Base-by-base conservation (phyloP, 1,140 invertebrate species). In the Nebria ingens region DNA sequence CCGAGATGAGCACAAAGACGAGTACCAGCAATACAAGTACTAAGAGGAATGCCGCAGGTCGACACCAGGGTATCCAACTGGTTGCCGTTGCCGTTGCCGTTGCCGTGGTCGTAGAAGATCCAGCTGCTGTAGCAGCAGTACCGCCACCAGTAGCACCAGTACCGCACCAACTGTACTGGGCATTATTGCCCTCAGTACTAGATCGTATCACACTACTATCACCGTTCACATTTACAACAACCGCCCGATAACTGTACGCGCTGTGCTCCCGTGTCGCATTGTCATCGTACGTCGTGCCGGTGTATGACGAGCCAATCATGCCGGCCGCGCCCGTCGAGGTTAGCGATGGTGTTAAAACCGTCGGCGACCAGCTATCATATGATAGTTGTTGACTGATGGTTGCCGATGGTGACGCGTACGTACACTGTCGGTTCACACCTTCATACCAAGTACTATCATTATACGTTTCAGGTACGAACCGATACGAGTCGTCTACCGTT, bases 1-100 rank as follows among this genome's bases (percentile, higher is more conserved):
- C 72, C 4, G 73, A 73, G 23, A 76, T 71, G 59, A 75, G 59
- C 12, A 75, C 65, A 59, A 75, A 75, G 4, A 76, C 65, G 17
- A 74, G 66, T 17, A 75, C 65, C 29, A 76, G 67, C 53, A 75
- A 59, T 4, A 73, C 67, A 29, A 76, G 60, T 34, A 75, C 61
- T 6, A 74, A 64, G 13, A 75, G 60, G 12, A 75, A 65, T 17
- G 74, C 67, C 1, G 71, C 68, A 2, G 72, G 73, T 50, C 66
- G 65, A 60, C 72, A 74, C 65, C 72, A 73, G 4, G 65, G 55
- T 6, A 64, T 51, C 64, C 64, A 69, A 54, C 64, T 64, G 23
- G 60, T 65, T 38, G 60, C 60, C 53, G 52, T 59, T 50, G 23
- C 59, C 49, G 19, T 59, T 56, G 52, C 62, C 59, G 29, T 56